Evolutionary conservation across 2,888 invertebrate species (phyloP), one percentile per base, ranked within the genome.

Genomic region (Cataglyphis albicans): DNA sequence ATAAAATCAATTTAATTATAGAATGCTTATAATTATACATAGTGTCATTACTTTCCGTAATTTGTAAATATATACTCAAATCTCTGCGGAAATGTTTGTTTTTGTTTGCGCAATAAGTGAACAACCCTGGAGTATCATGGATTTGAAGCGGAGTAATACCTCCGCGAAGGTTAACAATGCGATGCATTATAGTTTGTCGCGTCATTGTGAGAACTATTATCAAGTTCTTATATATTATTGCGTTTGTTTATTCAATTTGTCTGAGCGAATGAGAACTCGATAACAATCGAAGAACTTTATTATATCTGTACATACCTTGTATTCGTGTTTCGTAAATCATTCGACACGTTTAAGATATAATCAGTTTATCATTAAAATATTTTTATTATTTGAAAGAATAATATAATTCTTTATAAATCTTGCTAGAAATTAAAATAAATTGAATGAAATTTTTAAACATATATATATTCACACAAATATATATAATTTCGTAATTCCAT

Each of bases 141-240:
- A 88, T 88, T 65, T 75, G 73, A 35, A 48, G 68, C 18, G 82
- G 52, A 29, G 41, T 68, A 63, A 63, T 82, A 82, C 75, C 86
- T 81, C 55, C 41, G 29, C 57, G 35, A 81, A 81, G 72, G 78
- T 88, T 86, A 88, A 86, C 88, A 86, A 84, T 72, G 64, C 82
- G 63, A 78, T 75, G 57, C 70, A 83, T 86, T 83, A 81, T 65
- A 67, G 52, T 57, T 41, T 57, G 78, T 1, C 6, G 65, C 48
- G 74, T 84, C 59, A 63, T 35, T 57, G 63, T 59, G 78, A 78
- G 78, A 59, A 29, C 18, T 59, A 59, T 44, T 59, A 74, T 64
- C 44, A 65, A 38, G 25, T 35, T 63, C 15, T 48, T 25, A n/a
- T 81, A 61, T 65, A 76, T 84, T 88, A 83, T 84, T 21, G 21